Percentiles rank a stretch among this genome's conserved stretches.
phyloP scores from a whole-genome alignment of 1,140 invertebrate species.

The Atta cephalotes region DNA sequence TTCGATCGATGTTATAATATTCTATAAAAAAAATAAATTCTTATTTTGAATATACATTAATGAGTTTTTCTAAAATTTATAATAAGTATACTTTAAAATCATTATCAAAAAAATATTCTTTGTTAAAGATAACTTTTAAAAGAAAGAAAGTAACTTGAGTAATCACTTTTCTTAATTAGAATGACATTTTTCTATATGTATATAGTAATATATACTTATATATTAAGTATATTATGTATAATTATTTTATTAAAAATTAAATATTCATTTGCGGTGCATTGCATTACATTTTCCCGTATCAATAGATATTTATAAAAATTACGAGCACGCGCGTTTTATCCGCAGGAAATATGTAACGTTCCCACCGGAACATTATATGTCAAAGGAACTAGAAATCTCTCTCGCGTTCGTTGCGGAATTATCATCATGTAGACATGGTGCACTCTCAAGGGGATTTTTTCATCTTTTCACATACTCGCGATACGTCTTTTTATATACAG shows the following conservation, averaged over 20 bases:
- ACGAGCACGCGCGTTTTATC: not conserved
- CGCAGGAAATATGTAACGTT: not conserved
- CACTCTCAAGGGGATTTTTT: slow-evolving; percentile 9
- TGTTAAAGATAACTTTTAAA: no score
- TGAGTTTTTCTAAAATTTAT: no score
- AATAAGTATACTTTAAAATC: no score
- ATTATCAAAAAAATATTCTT: no score
- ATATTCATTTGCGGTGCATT: not conserved
- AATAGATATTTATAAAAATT: not conserved
- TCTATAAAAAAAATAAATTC: no score
- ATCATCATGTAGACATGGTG: not conserved
- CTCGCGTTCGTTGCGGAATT: not conserved
- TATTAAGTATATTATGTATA: no score
- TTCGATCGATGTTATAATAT: no score
- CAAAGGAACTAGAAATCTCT: not conserved
- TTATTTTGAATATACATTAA: no score
- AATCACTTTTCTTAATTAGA: no score
- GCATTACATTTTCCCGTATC: slow-evolving; percentile 16
- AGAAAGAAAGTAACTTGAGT: no score
- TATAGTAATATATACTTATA: not conserved
- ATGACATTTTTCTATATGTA: no score
- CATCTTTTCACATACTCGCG: not conserved
- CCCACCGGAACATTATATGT: not conserved
- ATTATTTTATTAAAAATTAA: not conserved
- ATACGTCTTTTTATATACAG: slow-evolving; percentile 26